Percentiles rank a stretch among this genome's conserved stretches.
phyloP scores from a whole-genome alignment of 2,797 vertebrate genomes.

The Anguilla pacifica region DNA sequence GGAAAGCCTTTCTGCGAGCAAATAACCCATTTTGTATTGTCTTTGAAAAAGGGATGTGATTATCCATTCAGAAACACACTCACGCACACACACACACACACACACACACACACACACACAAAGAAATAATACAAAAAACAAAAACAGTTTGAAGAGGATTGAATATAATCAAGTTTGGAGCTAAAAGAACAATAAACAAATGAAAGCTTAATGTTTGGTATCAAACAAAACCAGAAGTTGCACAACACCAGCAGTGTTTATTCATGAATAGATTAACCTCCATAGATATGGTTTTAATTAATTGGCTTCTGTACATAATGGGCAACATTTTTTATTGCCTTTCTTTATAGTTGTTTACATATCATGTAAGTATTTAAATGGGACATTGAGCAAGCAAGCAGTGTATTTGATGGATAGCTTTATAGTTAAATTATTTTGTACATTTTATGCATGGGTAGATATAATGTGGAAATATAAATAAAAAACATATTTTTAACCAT shows the following conservation, averaged over 20 bases:
- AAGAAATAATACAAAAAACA: neutral
- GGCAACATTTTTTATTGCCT: neutral
- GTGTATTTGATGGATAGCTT: constrained; percentile 22
- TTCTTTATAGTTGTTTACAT: constrained; percentile 8
- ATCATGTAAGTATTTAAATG: constrained; percentile 15
- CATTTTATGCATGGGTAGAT: constrained; percentile 4
- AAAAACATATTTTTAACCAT: neutral
- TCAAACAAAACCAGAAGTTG: neutral
- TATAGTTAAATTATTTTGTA: neutral
- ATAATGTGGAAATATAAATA: neutral
- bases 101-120: neutral
- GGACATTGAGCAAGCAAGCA: neutral
- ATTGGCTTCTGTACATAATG: neutral
- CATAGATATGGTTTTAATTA: constrained; percentile 1
- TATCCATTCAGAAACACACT: neutral
- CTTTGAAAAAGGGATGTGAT: neutral
- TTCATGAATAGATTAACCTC: constrained; percentile 16
- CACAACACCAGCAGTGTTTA: neutral
- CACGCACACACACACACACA: neutral
- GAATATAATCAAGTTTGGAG: neutral
- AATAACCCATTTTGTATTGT: neutral
- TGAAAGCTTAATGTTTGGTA: neutral
- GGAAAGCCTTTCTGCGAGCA: neutral
- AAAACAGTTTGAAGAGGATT: neutral
- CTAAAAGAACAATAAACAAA: neutral